phyloP scores from a whole-genome alignment of 2,113 vertebrate species.

The Neogobius melanostomus region DNA sequence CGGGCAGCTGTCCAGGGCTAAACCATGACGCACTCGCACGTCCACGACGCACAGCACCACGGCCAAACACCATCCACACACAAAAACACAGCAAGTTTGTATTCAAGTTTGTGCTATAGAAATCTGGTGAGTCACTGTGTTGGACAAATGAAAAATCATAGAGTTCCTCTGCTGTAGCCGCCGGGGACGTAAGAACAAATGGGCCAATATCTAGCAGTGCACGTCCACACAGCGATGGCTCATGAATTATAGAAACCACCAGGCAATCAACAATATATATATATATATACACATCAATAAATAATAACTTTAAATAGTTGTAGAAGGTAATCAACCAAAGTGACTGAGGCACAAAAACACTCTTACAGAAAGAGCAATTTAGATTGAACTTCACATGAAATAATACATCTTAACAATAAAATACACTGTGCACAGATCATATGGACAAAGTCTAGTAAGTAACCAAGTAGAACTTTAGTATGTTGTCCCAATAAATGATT shows the following conservation, averaged over 20 bases:
- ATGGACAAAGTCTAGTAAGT: not conserved
- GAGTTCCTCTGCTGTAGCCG: not conserved
- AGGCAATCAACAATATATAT: not conserved
- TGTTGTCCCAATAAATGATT: not conserved
- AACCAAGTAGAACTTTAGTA: not conserved
- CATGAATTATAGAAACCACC: constrained; percentile 1
- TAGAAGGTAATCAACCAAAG: not conserved
- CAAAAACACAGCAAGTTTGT: not conserved
- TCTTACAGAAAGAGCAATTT: not conserved
- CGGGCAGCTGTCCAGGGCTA: constrained; percentile 58
- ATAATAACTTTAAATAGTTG: too few relatives aligned
- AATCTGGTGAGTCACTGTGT: constrained; percentile 5
- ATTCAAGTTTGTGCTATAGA: constrained; percentile 2
- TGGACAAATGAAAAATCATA: not conserved
- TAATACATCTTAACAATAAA: not conserved
- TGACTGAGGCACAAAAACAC: not conserved
- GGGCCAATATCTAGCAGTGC: not conserved
- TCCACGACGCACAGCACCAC: not conserved
- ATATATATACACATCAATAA: too few relatives aligned
- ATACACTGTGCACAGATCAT: not conserved
- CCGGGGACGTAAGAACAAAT: not conserved
- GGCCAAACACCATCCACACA: not conserved
- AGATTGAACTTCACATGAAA: not conserved
- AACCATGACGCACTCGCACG: constrained; percentile 24
- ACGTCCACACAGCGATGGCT: not conserved